These are phyloP conservation scores for Neopipo cinnamomea DNA, from an alignment of 2,113 vertebrate genomes.

Conservation along the genomic window DNA sequence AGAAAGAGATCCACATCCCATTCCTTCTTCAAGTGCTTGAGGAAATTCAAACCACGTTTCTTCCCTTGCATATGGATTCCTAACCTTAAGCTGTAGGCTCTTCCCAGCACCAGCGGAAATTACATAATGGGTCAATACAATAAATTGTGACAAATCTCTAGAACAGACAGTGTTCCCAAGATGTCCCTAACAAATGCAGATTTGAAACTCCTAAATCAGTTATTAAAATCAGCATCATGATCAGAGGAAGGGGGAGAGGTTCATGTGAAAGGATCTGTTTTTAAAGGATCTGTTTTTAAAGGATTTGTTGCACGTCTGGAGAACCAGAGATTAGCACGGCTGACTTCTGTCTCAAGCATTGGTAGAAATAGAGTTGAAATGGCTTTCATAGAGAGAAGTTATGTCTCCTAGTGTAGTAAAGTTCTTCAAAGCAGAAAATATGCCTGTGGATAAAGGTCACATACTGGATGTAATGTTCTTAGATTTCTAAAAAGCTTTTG, in stretches of 20 bases:
- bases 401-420: not conserved
- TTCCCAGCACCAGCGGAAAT: not conserved
- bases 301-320: not conserved
- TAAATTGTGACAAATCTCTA: not conserved
- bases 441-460: constrained; percentile 32
- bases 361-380: constrained; percentile 1
- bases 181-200: not conserved
- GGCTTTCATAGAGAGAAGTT: not conserved
- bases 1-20: not conserved
- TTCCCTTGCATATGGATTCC: not conserved
- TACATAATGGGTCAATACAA: not conserved
- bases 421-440: constrained; percentile 49
- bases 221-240: not conserved
- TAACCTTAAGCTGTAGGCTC: not conserved
- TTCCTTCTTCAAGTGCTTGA: not conserved
- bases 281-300: not conserved
- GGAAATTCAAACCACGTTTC: not conserved
- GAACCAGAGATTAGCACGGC: not conserved
- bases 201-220: not conserved
- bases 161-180: accelerated
- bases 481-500: constrained; percentile 61
- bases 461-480: constrained; percentile 41
- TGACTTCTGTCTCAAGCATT: not conserved
- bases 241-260: not conserved
- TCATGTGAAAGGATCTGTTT: not conserved